phyloP scores from a whole-genome alignment of 2,888 invertebrate species.

The Camptogramma bilineatum region DNA sequence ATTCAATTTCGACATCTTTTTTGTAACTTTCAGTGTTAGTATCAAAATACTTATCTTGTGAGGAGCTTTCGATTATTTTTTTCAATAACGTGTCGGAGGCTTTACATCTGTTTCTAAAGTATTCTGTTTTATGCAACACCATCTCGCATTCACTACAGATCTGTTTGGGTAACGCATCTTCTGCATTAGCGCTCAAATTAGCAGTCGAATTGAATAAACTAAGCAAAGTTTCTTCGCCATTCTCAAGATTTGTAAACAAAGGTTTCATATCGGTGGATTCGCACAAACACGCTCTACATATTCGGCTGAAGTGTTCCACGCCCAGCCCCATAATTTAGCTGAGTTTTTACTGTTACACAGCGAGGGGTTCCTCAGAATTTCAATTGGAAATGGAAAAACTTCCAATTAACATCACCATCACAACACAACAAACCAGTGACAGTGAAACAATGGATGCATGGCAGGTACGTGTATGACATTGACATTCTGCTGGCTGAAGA shows the following conservation, averaged over 20 bases:
- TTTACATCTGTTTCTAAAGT: conserved; percentile 69
- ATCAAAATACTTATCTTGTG: conserved; percentile 26
- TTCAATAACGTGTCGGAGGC: conserved; percentile 64
- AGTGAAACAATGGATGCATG: too few species aligned
- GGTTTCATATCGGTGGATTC: conserved; percentile 60
- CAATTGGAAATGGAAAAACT: background rate
- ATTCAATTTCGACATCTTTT: conserved; percentile 24
- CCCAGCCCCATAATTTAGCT: conserved; percentile 50
- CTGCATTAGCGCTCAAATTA: conserved; percentile 60
- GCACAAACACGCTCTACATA: conserved; percentile 69
- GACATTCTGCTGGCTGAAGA: too few species aligned
- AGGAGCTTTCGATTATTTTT: conserved; percentile 50
- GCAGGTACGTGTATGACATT: too few species aligned
- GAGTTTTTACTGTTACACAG: background rate
- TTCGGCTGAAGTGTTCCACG: conserved; percentile 51
- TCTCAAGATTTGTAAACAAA: conserved; percentile 57
- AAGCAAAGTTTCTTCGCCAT: conserved; percentile 55
- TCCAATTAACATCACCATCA: too few species aligned
- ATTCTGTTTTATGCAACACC: conserved; percentile 62
- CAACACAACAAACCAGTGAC: too few species aligned
- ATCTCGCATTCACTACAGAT: conserved; percentile 68
- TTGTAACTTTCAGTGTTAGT: conserved; percentile 22
- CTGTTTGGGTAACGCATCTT: conserved; percentile 67
- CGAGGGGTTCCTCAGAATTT: background rate
- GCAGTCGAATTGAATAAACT: conserved; percentile 64